A percentile compares a stretch with the other conserved stretches of the same genome.
Conservation (phyloP, 2,797 vertebrate species). For the Coendou prehensilis region DNA sequence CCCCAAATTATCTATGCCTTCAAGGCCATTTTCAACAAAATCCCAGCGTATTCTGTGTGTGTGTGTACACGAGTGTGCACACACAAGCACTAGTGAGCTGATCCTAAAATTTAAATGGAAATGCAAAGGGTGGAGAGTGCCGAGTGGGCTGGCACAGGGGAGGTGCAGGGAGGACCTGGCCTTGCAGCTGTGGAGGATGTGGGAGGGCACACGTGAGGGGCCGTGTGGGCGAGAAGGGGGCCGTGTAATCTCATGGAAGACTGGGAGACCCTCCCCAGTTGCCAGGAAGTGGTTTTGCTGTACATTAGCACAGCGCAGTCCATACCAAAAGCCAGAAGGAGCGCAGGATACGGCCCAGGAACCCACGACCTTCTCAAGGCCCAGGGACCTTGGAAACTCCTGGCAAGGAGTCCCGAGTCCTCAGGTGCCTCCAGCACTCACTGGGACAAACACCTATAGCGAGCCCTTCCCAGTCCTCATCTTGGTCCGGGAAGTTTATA, state of each 20-base stretch:
- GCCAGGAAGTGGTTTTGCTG: not conserved
- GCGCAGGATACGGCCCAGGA: fast-evolving
- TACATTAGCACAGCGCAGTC: no score
- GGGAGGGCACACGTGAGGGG: no score
- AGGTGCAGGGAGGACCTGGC: fast-evolving
- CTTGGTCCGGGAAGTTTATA: no score
- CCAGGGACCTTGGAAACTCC: not conserved
- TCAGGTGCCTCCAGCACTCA: no score
- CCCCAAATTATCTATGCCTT: not conserved
- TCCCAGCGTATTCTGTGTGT: no score
- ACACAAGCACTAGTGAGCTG: not conserved
- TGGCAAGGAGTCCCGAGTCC: not conserved
- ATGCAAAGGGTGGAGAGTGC: not conserved
- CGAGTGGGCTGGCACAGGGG: not conserved
- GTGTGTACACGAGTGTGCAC: fast-evolving
- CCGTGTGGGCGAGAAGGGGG: fast-evolving
- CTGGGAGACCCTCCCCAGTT: not conserved
- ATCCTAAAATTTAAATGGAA: not conserved
- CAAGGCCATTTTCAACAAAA: not conserved
- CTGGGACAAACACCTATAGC: not conserved
- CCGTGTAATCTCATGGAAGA: not conserved
- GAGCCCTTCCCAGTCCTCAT: no score
- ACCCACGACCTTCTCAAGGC: fast-evolving
- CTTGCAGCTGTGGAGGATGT: no score
- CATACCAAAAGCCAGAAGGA: not conserved